Conservation (phyloP, 2,888 invertebrate genomes). For the Chromoteleia sp. region DNA sequence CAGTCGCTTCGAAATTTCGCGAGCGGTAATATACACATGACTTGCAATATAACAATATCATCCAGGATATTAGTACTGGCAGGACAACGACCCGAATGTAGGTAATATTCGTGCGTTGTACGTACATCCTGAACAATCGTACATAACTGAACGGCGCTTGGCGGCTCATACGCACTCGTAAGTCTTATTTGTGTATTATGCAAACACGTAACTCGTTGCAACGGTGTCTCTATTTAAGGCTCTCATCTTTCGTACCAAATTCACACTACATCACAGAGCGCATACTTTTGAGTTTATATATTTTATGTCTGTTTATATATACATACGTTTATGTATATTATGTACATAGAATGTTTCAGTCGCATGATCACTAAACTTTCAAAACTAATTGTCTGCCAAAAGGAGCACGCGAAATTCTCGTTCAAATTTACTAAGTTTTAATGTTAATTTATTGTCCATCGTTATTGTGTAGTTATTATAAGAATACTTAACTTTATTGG, state of each 20-base stretch:
- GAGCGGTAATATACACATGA: slow-evolving; percentile 32
- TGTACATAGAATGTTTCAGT: slow-evolving; percentile 53
- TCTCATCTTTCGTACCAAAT: slow-evolving; percentile 33
- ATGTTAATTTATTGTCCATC: slow-evolving; percentile 35
- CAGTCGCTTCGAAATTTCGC: slow-evolving; percentile 4
- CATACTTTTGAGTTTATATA: slow-evolving; percentile 57
- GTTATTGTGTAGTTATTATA: slow-evolving; percentile 13
- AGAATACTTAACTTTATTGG: slow-evolving; percentile 2
- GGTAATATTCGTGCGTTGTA: slow-evolving; percentile 1
- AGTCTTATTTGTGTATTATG: slow-evolving; percentile 41
- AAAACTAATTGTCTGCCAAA: background rate
- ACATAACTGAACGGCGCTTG: slow-evolving; percentile 40
- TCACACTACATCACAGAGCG: slow-evolving; percentile 66
- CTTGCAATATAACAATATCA: slow-evolving; percentile 58
- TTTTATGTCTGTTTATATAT: slow-evolving; percentile 51
- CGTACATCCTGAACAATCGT: slow-evolving; percentile 33
- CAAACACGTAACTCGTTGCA: slow-evolving; percentile 44
- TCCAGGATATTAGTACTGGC: slow-evolving; percentile 36
- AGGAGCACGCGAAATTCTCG: too few relatives aligned
- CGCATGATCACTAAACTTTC: background rate
- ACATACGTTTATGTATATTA: slow-evolving; percentile 61
- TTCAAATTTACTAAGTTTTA: background rate
- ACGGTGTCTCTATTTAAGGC: slow-evolving; percentile 55
- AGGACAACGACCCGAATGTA: slow-evolving; percentile 6
- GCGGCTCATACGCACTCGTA: slow-evolving; percentile 41